Evolutionary conservation across 2,113 vertebrate species (phyloP).

Genomic region (Barnardius zonarius): DNA sequence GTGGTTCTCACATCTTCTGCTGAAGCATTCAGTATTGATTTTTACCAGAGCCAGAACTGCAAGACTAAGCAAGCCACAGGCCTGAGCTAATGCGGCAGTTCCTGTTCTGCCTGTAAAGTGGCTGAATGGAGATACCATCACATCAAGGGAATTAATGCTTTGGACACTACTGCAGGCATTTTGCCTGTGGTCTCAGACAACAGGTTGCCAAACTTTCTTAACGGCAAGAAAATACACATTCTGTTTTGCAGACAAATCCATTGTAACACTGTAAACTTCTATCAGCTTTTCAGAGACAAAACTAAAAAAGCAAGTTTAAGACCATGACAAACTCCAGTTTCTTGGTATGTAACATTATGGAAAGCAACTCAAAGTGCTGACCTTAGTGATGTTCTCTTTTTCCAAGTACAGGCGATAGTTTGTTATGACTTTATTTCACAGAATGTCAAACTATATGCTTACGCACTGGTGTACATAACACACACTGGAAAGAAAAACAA

Average conservation of each 20-base stretch:
- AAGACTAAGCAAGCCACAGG: not conserved
- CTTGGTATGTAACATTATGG: not conserved
- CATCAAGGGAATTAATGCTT: not conserved
- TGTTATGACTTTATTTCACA: not conserved
- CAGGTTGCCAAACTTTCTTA: not conserved
- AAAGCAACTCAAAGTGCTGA: not conserved
- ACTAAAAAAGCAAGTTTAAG: not conserved
- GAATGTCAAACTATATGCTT: not conserved
- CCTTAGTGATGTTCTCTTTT: not conserved
- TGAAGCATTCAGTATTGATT: not conserved
- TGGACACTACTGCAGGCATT: not conserved
- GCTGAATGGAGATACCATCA: not conserved
- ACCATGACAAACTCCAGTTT: not conserved
- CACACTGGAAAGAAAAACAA: constrained; percentile 8
- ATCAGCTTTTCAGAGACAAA: not conserved
- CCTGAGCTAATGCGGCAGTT: not conserved
- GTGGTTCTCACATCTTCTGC: not conserved
- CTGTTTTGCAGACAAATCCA: not conserved
- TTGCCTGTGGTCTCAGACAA: not conserved
- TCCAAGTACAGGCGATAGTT: not conserved
- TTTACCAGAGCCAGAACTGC: not conserved
- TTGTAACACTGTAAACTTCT: fast-evolving
- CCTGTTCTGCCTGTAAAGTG: not conserved
- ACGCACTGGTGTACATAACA: not conserved
- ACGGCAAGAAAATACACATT: not conserved